Conservation (phyloP, 2,888 invertebrate species). For the Spilosoma lubricipeda region DNA sequence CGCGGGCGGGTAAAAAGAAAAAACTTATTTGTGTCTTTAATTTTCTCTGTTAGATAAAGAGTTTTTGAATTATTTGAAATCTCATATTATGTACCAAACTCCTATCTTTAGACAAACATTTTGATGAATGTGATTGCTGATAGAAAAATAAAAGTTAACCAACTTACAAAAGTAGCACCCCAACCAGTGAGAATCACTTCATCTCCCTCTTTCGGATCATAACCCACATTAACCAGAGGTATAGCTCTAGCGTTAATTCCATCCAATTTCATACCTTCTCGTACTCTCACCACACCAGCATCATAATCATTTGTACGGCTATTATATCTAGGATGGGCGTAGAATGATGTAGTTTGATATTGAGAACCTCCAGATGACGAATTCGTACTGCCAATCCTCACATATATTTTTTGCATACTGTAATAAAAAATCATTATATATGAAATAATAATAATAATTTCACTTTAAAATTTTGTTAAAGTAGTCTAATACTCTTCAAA, state of each 20-base stretch:
- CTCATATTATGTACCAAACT: no score
- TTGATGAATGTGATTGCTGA: no score
- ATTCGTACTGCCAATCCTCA: conserved; percentile 70
- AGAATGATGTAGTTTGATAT: conserved; percentile 26
- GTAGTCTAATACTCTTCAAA: no score
- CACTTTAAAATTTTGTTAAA: no score
- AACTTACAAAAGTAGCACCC: conserved; percentile 57
- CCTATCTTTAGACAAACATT: no score
- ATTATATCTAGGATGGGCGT: conserved; percentile 33
- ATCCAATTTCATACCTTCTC: conserved; percentile 33
- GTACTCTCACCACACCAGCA: conserved; percentile 30
- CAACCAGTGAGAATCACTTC: conserved; percentile 41
- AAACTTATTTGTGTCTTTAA: no score
- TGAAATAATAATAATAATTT: no score
- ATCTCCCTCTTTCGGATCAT: conserved; percentile 22
- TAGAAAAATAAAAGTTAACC: neutral
- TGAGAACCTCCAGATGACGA: conserved; percentile 40
- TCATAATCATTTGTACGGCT: conserved; percentile 35
- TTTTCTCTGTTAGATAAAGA: no score
- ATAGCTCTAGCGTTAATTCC: conserved; percentile 31
- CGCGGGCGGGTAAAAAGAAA: no score
- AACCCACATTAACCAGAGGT: conserved; percentile 21
- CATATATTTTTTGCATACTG: conserved; percentile 52
- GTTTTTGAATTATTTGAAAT: no score
- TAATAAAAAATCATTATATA: no score